Evolutionary conservation across 2,797 vertebrate species (phyloP), one percentile per base, ranked within the genome.

Genomic region (Chaunax sp.): DNA sequence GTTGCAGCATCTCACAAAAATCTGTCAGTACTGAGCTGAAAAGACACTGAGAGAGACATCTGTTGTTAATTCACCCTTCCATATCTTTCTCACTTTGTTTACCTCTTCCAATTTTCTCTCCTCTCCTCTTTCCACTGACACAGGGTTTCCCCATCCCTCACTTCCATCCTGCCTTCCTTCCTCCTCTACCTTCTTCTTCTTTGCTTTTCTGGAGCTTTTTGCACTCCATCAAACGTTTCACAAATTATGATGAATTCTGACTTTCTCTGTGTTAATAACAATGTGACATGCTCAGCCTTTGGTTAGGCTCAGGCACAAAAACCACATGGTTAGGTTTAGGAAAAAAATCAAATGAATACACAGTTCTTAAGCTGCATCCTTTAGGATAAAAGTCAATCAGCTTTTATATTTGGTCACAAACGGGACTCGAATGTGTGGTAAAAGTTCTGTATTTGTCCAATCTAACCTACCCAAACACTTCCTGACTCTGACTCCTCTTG

Each of bases 1-100:
- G 78, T 84, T 78, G 74, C 75, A 77, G 56, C 69, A 77, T 75
- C 67, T 72, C 77, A 61, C 44, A 75, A 51, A 64, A 54, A 69
- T 78, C 62, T 84, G 78, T 80, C 75, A 75, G 63, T 64, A 25
- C 51, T 64, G 60, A 81, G 55, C 60, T 61, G 54, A 69, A 73
- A 41, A 71, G 38, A 60, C 19, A 20, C 25, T 51, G 38, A 57
- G 15, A 67, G 37, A 64, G 19, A 66, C 16, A 62, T 9, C 5
- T 52, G n/a, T 46, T 73, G 12, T 40, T 22, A 22, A 54, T 68
- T 61, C 28, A 67, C 5, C 18, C 30, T 30, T 20, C n/a, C 47
- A 14, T 5, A 12, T 51, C 41, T 43, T 9, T 19, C 43, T 57
- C 45, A 8, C 1, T 19, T 20, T 18, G 13, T 22, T 26, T 66